phyloP scores from a whole-genome alignment of 2,797 vertebrate species.

The Hyperoplus lanceolatus region DNA sequence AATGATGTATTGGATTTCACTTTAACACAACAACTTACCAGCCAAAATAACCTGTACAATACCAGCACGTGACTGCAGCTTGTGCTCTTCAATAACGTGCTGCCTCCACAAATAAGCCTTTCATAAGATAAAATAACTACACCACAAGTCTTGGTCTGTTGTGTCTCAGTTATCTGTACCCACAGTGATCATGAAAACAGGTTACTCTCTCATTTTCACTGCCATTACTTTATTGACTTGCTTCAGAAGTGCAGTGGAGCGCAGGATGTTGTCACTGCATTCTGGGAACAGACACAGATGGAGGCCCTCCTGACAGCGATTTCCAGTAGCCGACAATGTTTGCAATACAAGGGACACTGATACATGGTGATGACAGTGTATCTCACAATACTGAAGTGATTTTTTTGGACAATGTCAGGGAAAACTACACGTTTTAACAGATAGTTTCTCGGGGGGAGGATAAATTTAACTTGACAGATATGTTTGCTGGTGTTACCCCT shows the following conservation, averaged over 20 bases:
- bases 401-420: conserved; percentile 44
- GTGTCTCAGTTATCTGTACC: conserved; percentile 2
- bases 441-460: conserved; percentile 39
- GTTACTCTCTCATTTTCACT: conserved; percentile 4
- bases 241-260: conserved; percentile 1
- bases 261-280: conserved; percentile 7
- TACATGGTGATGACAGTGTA: conserved; percentile 36
- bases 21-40: background rate
- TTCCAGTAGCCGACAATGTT: conserved; percentile 11
- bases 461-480: conserved; percentile 65
- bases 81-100: background rate
- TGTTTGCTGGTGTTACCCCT: conserved; percentile 22
- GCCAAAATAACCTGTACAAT: background rate
- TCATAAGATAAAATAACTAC: background rate
- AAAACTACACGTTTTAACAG: conserved; percentile 30
- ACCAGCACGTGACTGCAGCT: background rate
- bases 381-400: conserved; percentile 17
- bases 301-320: conserved; percentile 8
- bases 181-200: background rate
- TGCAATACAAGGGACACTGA: background rate
- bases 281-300: conserved; percentile 17
- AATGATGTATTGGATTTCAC: background rate
- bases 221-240: background rate
- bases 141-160: background rate
- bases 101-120: background rate